A percentile compares a stretch with the other conserved stretches of the same genome.
These are phyloP conservation scores for Lepidostoma basale DNA, from an alignment of 1,140 invertebrate species.

Conservation along the genomic window DNA sequence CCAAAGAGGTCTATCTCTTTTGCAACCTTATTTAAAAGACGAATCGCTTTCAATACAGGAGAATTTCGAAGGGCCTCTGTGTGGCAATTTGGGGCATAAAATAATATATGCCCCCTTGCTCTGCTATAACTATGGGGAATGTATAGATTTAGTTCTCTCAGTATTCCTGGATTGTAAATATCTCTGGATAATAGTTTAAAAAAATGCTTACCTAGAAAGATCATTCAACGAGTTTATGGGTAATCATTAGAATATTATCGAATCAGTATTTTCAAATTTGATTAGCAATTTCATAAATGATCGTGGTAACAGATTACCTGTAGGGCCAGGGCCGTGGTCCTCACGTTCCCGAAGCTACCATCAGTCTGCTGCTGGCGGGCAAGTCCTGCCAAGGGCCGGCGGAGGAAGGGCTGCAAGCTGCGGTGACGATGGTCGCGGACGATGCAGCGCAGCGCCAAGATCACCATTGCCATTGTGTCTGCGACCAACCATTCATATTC, in stretches of 20 bases:
- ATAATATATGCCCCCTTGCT: no score
- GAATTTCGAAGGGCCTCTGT: no score
- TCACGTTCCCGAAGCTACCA: conserved; percentile 82
- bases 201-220: no score
- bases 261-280: neutral
- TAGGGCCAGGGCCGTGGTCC: conserved; percentile 79
- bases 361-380: conserved; percentile 78
- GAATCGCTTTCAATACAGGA: no score
- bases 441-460: conserved; percentile 81
- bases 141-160: no score
- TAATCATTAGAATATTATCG: neutral
- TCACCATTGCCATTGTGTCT: conserved; percentile 85
- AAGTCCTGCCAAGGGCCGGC: conserved; percentile 73
- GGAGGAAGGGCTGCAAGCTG: conserved; percentile 76
- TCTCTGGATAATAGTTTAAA: no score
- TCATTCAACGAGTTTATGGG: neutral
- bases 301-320: conserved; percentile 62
- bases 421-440: conserved; percentile 82
- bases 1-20: no score
- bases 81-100: no score
- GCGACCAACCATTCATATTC: no score
- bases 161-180: no score
- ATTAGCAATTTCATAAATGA: neutral
- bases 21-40: no score
- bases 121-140: no score